phyloP scores from a whole-genome alignment of 2,797 vertebrate genomes.

The Champsocephalus gunnari region DNA sequence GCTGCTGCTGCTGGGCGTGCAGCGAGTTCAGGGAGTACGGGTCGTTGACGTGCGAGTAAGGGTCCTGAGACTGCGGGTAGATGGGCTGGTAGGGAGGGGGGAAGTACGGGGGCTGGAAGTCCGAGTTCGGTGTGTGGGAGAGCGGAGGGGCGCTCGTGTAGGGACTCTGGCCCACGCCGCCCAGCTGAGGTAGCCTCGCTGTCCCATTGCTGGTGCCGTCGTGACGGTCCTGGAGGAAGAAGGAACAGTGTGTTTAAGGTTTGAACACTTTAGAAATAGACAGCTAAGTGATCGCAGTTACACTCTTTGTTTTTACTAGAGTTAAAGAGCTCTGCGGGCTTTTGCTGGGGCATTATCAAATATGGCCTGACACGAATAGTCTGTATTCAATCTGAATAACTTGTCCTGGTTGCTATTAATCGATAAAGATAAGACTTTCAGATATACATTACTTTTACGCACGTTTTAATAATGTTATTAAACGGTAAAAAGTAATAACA shows the following conservation, averaged over 20 bases:
- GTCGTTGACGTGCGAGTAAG: slow-evolving; percentile 98
- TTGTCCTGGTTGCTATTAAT: slow-evolving; percentile 2
- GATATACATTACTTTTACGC: neutral
- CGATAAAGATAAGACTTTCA: neutral
- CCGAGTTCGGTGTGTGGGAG: slow-evolving; percentile 96
- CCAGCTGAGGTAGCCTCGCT: slow-evolving; percentile 96
- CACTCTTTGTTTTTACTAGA: slow-evolving; percentile 21
- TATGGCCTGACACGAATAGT: slow-evolving; percentile 54
- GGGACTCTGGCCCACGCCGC: slow-evolving; percentile 96
- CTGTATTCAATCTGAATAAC: slow-evolving; percentile 27
- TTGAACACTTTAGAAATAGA: slow-evolving; percentile 2
- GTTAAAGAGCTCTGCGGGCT: slow-evolving; percentile 38
- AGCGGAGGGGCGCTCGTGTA: slow-evolving; percentile 96
- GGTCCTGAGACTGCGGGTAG: slow-evolving; percentile 98
- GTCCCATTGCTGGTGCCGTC: slow-evolving; percentile 98
- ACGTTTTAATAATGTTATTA: slow-evolving; percentile 1
- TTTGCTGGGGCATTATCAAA: slow-evolving; percentile 29
- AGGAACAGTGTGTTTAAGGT: slow-evolving; percentile 25
- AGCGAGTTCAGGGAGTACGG: slow-evolving; percentile 97
- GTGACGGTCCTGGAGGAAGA: slow-evolving; percentile 90
- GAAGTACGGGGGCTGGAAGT: slow-evolving; percentile 97
- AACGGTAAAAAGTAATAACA: slow-evolving; percentile 12
- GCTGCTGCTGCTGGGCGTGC: slow-evolving; percentile 95
- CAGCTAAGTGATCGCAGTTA: neutral
- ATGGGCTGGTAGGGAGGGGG: slow-evolving; percentile 98